A percentile compares a stretch with the other conserved stretches of the same genome.
These are phyloP conservation scores for Orgyia antiqua DNA, from an alignment of 2,888 invertebrate genomes.

Conservation along the genomic window DNA sequence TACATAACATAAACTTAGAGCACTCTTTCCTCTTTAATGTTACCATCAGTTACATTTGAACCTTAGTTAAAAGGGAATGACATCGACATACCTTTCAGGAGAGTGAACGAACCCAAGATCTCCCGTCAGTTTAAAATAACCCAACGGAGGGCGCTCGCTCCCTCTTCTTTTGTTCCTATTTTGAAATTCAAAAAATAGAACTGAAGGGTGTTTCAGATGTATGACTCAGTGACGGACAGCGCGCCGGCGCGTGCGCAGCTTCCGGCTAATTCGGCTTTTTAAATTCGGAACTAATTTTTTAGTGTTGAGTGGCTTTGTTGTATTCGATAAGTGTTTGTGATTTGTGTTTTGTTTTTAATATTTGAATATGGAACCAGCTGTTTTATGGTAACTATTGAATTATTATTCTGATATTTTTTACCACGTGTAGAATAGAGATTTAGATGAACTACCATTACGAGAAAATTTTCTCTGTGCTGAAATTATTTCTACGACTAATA, in stretches of 20 bases:
- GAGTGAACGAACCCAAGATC: slow-evolving; percentile 65
- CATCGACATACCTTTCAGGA: slow-evolving; percentile 28
- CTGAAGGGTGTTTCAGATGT: slow-evolving; percentile 64
- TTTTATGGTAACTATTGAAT: slow-evolving; percentile 9
- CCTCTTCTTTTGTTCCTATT: slow-evolving; percentile 76
- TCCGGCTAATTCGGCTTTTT: slow-evolving; percentile 31
- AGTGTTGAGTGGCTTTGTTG: slow-evolving; percentile 33
- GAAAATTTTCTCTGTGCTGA: too few relatives aligned
- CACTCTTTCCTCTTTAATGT: slow-evolving; percentile 24
- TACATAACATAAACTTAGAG: slow-evolving; percentile 18
- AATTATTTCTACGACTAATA: too few relatives aligned
- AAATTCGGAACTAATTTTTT: slow-evolving; percentile 31
- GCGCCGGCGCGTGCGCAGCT: slow-evolving; percentile 61
- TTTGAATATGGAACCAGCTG: slow-evolving; percentile 9
- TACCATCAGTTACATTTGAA: slow-evolving; percentile 28
- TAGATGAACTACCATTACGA: too few relatives aligned
- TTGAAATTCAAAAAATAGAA: slow-evolving; percentile 70
- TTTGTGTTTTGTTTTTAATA: slow-evolving; percentile 14
- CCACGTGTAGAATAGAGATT: too few relatives aligned
- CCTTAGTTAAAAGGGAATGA: slow-evolving; percentile 30
- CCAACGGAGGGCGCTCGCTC: slow-evolving; percentile 67
- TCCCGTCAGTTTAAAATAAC: slow-evolving; percentile 55
- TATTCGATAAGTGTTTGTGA: slow-evolving; percentile 20
- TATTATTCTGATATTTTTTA: background rate
- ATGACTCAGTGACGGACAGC: slow-evolving; percentile 69